These are phyloP conservation scores for Grammomys surdaster DNA, from an alignment of 2,113 vertebrate genomes.

Conservation along the genomic window DNA sequence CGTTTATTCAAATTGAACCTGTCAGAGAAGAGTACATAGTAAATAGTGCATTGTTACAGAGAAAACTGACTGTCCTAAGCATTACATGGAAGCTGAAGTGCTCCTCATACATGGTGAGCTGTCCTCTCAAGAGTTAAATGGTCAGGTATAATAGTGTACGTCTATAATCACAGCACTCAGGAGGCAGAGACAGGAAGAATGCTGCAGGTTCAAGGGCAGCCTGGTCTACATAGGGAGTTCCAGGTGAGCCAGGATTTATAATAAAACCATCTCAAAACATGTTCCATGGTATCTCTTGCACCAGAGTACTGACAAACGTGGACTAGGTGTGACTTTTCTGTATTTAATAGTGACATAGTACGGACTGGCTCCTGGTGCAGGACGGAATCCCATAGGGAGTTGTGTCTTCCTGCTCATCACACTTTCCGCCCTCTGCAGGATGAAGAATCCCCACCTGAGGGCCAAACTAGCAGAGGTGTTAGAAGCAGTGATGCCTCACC, in stretches of 20 bases:
- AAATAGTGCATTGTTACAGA: constrained; percentile 25
- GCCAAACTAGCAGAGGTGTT: constrained; percentile 98
- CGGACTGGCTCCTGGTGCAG: not conserved
- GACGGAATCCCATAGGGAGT: not conserved
- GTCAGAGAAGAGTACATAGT: constrained; percentile 19
- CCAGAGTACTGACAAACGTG: not conserved
- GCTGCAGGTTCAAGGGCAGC: not conserved
- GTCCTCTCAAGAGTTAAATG: not conserved
- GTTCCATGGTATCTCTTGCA: not conserved
- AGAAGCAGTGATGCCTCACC: constrained; percentile 98
- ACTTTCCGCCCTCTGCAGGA: constrained; percentile 85
- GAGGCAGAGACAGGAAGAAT: not conserved
- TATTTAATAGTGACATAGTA: not conserved
- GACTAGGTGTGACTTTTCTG: not conserved
- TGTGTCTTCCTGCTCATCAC: not conserved
- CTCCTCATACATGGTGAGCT: not conserved
- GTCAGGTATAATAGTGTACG: not conserved
- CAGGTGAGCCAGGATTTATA: not conserved
- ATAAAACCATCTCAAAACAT: not conserved
- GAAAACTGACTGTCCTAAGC: not conserved
- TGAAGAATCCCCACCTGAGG: constrained; percentile 98
- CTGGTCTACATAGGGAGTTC: not conserved
- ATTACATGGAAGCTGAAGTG: not conserved
- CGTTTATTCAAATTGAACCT: not conserved
- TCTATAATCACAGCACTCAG: not conserved